Evolutionary conservation across 2,888 invertebrate genomes (phyloP).

Genomic region (Diadegma fenestrale): DNA sequence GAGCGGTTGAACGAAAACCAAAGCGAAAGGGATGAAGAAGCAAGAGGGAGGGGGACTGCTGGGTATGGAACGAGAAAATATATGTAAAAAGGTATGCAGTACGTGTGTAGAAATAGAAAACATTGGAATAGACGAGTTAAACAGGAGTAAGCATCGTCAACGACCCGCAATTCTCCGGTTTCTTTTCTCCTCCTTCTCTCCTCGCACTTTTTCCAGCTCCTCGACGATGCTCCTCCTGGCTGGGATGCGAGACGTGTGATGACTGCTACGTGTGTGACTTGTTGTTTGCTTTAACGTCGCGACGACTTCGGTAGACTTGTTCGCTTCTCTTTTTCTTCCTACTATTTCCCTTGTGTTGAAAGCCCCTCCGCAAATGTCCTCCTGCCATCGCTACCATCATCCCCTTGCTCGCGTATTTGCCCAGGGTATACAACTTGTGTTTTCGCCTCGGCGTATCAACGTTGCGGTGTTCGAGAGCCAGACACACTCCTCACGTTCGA

Average conservation of each 20-base stretch:
- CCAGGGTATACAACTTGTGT: conserved; percentile 82
- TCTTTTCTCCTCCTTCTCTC: conserved; percentile 12
- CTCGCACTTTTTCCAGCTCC: conserved; percentile 12
- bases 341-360: conserved; percentile 60
- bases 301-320: conserved; percentile 76
- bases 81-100: conserved; percentile 36
- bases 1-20: not conserved
- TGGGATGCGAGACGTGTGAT: conserved; percentile 72
- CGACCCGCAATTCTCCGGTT: conserved; percentile 29
- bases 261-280: conserved; percentile 80
- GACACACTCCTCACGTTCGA: conserved; percentile 58
- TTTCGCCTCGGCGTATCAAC: conserved; percentile 80
- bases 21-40: not conserved
- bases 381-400: conserved; percentile 64
- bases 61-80: conserved; percentile 18
- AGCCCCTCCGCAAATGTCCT: conserved; percentile 60
- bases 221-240: conserved; percentile 22
- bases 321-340: conserved; percentile 37
- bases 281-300: conserved; percentile 84
- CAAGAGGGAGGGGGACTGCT: not conserved
- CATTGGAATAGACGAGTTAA: conserved; percentile 46
- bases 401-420: conserved; percentile 79
- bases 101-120: conserved; percentile 46
- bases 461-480: conserved; percentile 72
- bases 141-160: conserved; percentile 47